Percentiles rank a stretch among this genome's conserved stretches.
Evolutionary conservation across 2,888 invertebrate species (phyloP).

Genomic region (Boloria euphrosyne): DNA sequence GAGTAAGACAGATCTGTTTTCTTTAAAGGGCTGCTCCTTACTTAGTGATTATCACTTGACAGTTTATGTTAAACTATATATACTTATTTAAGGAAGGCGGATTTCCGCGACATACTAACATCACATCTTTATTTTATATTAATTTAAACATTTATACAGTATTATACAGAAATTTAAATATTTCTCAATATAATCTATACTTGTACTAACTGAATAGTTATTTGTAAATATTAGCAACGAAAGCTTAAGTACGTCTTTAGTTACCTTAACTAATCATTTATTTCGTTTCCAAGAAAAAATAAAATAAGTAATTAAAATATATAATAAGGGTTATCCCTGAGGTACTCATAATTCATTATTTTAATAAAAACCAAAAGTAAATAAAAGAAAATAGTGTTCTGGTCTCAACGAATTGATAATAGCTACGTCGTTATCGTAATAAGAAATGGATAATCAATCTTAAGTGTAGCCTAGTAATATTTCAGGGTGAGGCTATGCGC

Average conservation of each 20-base stretch:
- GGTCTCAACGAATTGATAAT: conserved; percentile 34
- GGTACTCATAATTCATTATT: too few species aligned
- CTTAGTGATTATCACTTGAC: conserved; percentile 21
- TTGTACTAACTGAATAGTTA: not conserved
- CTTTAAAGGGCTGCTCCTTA: conserved; percentile 37
- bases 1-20: conserved; percentile 58
- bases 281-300: too few species aligned
- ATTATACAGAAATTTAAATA: not conserved
- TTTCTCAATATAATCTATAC: conserved; percentile 3
- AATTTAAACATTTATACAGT: not conserved
- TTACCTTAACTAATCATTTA: too few species aligned
- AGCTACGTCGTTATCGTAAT: conserved; percentile 44
- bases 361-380: too few species aligned
- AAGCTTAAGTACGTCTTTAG: too few species aligned
- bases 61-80: conserved; percentile 22
- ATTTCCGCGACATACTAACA: not conserved
- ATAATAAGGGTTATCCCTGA: too few species aligned
- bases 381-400: conserved; percentile 14
- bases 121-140: not conserved
- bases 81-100: conserved; percentile 13
- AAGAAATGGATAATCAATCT: conserved; percentile 39
- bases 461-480: conserved; percentile 49
- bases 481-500: conserved; percentile 53
- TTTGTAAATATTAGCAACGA: too few species aligned
- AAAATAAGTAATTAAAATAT: too few species aligned